Base-by-base conservation (phyloP, 2,888 invertebrate genomes). In the Pediacus dermestoides region DNA sequence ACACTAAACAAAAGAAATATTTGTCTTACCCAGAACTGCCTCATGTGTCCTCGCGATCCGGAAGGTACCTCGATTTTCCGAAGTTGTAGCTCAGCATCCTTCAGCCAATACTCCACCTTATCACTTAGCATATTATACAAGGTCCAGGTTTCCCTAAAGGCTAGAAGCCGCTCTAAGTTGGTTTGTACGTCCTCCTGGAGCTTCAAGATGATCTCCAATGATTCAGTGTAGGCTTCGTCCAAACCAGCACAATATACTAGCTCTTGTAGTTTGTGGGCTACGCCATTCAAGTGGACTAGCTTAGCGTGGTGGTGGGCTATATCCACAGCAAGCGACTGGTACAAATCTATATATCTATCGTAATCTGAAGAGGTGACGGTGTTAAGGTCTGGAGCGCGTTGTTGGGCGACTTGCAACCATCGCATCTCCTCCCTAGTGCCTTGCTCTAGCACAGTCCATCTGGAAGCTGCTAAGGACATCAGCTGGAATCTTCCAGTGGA, bases 391-490 rank as follows among this genome's bases (percentile, higher is more conserved):
- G 90, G 91, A 1, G 89, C 82, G 51, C 89, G 75, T 67, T 89
- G 88, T 59, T 86, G 83, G 12, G 88, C 88, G 2, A 89, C 85
- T 58, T 84, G 81, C 1, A 90, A 68, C 90, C 90, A 90, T 52
- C 84, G 82, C 30, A 78, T 72, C 68, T 90, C 90, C 56, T 88
- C 89, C 46, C 82, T 83, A 74, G 90, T 82, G 1, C 86, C 85
- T 58, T 86, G 85, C 60, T 88, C 85, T 1, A 90, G 68, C 2
- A 83, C 74, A 0, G 83, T 83, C 90, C 90, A 91, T 30, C 85
- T 76, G 0, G 90, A 88, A 6, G 90, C 88, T 1, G 89, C 88
- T 46, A 88, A 70, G 0, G 88, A 86, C 80, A 90, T 83, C 61
- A 85, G 82, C 58, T 89, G 89, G 30, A 88, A 84, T 39, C 87